phyloP scores from a whole-genome alignment of 2,888 invertebrate genomes.

The Hermaeophaga mercurialis region DNA sequence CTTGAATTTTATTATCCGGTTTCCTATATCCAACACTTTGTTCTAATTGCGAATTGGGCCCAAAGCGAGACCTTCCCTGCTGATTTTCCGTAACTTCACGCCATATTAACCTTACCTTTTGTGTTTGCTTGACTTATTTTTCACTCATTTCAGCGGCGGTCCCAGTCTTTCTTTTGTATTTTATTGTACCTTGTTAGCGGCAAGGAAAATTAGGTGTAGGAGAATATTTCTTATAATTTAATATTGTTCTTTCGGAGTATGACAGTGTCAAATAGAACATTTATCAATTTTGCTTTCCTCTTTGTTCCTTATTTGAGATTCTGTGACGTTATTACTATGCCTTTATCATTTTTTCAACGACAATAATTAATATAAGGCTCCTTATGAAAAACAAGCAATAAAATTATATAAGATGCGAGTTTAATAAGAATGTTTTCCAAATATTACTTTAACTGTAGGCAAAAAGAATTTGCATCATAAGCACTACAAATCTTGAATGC shows the following conservation, averaged over 20 bases:
- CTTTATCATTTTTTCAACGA: no score
- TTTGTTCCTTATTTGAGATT: no score
- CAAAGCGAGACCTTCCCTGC: constrained; percentile 29
- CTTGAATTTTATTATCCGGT: constrained; percentile 14
- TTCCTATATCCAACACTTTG: constrained; percentile 38
- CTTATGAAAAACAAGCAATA: no score
- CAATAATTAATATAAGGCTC: no score
- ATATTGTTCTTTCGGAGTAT: constrained; percentile 7
- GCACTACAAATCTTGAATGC: no score
- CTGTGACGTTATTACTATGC: no score
- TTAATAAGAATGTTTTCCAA: no score
- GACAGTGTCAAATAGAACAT: not conserved
- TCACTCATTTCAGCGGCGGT: constrained; percentile 21
- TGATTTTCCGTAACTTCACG: constrained; percentile 37
- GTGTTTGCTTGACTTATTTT: constrained; percentile 34
- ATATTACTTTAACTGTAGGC: no score
- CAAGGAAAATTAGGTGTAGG: constrained; percentile 20
- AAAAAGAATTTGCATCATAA: no score
- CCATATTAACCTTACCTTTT: constrained; percentile 34
- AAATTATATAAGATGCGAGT: no score
- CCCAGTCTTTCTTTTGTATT: constrained; percentile 15
- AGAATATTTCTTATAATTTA: constrained; percentile 18
- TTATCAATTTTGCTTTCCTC: not conserved
- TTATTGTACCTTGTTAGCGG: constrained; percentile 28
- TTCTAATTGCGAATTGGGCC: constrained; percentile 38